Conservation (phyloP, 2,797 vertebrate species). For the Amblyraja radiata region DNA sequence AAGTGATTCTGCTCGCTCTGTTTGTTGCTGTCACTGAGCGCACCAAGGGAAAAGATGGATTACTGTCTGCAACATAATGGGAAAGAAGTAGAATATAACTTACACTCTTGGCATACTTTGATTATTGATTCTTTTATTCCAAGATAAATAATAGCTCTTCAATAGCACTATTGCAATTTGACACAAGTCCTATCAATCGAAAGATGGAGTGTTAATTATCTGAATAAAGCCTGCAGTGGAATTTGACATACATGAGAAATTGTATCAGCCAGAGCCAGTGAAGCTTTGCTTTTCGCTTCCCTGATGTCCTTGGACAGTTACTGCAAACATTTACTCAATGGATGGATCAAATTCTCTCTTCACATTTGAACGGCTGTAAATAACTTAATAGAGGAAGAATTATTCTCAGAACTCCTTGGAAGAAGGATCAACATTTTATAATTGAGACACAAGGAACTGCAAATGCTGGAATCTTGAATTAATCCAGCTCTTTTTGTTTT, state of each 20-base stretch:
- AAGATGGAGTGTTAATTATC: background rate
- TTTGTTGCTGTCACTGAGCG: background rate
- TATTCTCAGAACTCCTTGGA: background rate
- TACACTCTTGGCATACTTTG: background rate
- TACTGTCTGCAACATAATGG: background rate
- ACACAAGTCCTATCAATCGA: background rate
- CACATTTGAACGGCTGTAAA: background rate
- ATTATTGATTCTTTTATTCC: background rate
- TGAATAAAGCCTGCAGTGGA: background rate
- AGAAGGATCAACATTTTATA: background rate
- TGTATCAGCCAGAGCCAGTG: background rate
- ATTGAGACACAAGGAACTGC: too few relatives aligned
- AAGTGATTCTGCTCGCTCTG: background rate
- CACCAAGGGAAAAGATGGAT: background rate
- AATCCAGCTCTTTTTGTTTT: too few relatives aligned
- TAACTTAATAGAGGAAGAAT: slow-evolving; percentile 3
- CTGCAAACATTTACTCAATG: background rate
- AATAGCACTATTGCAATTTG: background rate
- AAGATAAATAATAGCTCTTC: slow-evolving; percentile 5
- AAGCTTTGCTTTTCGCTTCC: background rate
- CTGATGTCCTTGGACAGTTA: background rate
- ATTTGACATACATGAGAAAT: slow-evolving; percentile 2
- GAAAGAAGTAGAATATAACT: slow-evolving; percentile 12
- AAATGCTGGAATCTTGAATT: too few relatives aligned
- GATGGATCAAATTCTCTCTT: background rate